phyloP scores from a whole-genome alignment of 2,113 vertebrate genomes.

The Pelodiscus sinensis region DNA sequence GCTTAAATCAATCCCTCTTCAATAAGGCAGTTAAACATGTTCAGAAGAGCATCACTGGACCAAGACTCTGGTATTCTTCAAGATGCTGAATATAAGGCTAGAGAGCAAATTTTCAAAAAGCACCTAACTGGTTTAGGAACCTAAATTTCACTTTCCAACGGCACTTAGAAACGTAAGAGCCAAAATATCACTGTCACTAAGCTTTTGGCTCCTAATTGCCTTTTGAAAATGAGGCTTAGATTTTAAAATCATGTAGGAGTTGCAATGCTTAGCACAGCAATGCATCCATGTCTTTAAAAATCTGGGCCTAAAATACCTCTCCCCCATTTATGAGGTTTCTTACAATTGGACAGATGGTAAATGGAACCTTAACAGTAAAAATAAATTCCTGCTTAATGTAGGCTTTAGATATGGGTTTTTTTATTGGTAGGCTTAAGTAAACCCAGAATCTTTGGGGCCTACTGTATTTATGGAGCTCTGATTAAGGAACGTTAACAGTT shows the following conservation, averaged over 20 bases:
- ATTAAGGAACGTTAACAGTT: background rate
- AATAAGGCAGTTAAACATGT: background rate
- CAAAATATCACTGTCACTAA: background rate
- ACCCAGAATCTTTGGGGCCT: background rate
- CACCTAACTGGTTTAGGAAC: background rate
- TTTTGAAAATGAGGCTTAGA: background rate
- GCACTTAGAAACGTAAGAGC: background rate
- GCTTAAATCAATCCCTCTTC: background rate
- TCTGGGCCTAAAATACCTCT: background rate
- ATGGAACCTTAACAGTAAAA: background rate
- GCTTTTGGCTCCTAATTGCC: background rate
- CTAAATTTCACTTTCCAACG: background rate
- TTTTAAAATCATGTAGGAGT: background rate
- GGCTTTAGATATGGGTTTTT: background rate
- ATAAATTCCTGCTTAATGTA: background rate
- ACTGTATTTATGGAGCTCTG: rapidly evolving
- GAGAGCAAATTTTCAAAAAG: background rate
- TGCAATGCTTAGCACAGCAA: background rate
- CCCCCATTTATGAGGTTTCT: background rate
- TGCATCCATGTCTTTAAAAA: background rate
- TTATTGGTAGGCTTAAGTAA: background rate
- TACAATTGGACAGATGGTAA: background rate
- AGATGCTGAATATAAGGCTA: background rate
- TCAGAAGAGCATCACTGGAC: background rate
- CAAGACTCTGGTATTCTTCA: background rate